phyloP scores from a whole-genome alignment of 2,797 vertebrate species.

The Pyrocephalus nanus region DNA sequence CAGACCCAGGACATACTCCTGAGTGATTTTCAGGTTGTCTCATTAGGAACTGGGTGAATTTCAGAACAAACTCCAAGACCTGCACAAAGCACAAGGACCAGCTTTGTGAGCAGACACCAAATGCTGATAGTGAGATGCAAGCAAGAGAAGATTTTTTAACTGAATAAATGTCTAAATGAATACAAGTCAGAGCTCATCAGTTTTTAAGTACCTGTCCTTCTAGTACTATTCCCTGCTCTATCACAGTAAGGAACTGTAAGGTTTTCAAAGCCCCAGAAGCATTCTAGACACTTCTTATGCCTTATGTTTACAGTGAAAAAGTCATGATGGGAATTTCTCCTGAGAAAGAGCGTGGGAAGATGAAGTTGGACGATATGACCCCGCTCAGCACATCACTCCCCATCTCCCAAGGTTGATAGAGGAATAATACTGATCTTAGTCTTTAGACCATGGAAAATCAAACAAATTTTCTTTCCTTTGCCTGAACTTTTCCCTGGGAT shows the following conservation, averaged over 20 bases:
- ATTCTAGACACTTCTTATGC: not conserved
- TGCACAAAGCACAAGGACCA: not conserved
- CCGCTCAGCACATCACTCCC: not conserved
- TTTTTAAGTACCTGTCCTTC: too few relatives aligned
- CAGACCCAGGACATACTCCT: not conserved
- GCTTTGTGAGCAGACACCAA: not conserved
- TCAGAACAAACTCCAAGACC: not conserved
- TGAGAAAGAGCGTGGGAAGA: not conserved
- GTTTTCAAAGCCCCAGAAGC: not conserved
- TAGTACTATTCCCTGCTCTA: not conserved
- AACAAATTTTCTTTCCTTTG: not conserved
- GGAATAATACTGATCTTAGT: not conserved
- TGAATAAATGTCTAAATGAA: not conserved
- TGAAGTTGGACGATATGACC: not conserved
- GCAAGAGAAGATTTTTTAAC: not conserved
- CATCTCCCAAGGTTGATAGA: not conserved
- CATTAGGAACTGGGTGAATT: not conserved
- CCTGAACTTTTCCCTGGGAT: not conserved
- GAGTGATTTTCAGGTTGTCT: not conserved
- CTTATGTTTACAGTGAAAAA: not conserved
- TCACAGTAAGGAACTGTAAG: too few relatives aligned
- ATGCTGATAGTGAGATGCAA: rapidly evolving
- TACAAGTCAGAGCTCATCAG: not conserved
- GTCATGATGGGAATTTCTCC: not conserved
- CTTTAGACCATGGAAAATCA: not conserved